Conservation (phyloP, 2,113 vertebrate genomes). For the Cheilinus undulatus region DNA sequence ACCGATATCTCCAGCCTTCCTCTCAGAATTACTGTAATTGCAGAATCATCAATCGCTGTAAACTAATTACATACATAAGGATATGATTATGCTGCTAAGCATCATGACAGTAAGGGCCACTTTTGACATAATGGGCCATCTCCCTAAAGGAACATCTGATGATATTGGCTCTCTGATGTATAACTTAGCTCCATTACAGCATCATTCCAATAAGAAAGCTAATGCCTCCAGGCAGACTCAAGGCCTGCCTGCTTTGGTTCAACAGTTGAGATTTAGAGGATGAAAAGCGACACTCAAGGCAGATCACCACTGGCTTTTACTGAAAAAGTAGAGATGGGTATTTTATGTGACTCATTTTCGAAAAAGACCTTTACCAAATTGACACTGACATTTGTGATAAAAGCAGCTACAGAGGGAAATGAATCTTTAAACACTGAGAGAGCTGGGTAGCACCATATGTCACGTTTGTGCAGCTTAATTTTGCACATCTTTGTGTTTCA, state of each 20-base stretch:
- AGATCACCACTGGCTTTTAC: slow-evolving; percentile 14
- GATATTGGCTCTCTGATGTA: slow-evolving; percentile 53
- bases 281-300: slow-evolving; percentile 15
- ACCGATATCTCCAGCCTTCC: slow-evolving; percentile 27
- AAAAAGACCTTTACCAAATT: slow-evolving; percentile 45
- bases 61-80: slow-evolving; percentile 48
- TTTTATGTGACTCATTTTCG: slow-evolving; percentile 47
- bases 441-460: not conserved
- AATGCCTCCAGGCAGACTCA: slow-evolving; percentile 14
- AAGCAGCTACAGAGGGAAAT: slow-evolving; percentile 24
- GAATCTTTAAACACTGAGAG: slow-evolving; percentile 23
- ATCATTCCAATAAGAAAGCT: slow-evolving; percentile 26
- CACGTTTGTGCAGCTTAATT: not conserved
- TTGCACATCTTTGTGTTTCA: slow-evolving; percentile 3
- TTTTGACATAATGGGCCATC: slow-evolving; percentile 45
- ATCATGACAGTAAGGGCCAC: slow-evolving; percentile 28
- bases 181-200: slow-evolving; percentile 36
- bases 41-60: slow-evolving; percentile 33
- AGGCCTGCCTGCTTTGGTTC: slow-evolving; percentile 2
- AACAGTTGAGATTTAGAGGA: slow-evolving; percentile 21
- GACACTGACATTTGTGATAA: slow-evolving; percentile 43
- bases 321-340: slow-evolving; percentile 20
- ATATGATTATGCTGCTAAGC: slow-evolving; percentile 8
- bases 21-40: slow-evolving; percentile 35
- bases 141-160: slow-evolving; percentile 31